Evolutionary conservation across 2,113 vertebrate genomes (phyloP).

Genomic region (Chaenocephalus aceratus): DNA sequence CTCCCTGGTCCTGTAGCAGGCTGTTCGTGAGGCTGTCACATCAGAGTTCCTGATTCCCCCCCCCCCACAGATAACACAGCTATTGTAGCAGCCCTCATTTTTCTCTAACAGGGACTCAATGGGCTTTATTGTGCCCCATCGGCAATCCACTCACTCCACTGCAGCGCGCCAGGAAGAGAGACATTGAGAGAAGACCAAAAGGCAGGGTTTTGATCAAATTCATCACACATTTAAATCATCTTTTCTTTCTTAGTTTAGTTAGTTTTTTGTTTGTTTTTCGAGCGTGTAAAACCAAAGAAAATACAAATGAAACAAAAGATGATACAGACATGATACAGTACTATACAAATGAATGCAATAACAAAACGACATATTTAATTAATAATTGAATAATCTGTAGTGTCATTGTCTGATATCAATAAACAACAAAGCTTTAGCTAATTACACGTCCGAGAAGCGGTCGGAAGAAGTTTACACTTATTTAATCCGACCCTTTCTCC

Average conservation of each 20-base stretch:
- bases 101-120: constrained; percentile 77
- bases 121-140: constrained; percentile 79
- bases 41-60: constrained; percentile 57
- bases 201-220: not conserved
- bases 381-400: too few species aligned
- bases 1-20: constrained; percentile 78
- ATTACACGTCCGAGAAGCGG: too few species aligned
- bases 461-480: too few species aligned
- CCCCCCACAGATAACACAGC: constrained; percentile 63
- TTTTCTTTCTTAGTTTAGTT: not conserved
- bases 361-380: too few species aligned
- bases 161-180: constrained; percentile 70
- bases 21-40: constrained; percentile 83
- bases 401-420: too few species aligned
- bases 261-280: too few species aligned
- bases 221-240: not conserved
- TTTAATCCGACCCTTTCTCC: too few species aligned
- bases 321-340: too few species aligned
- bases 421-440: too few species aligned
- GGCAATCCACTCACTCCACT: constrained; percentile 64
- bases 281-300: too few species aligned
- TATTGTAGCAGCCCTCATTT: constrained; percentile 67
- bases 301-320: too few species aligned
- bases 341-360: too few species aligned
- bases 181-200: constrained; percentile 2